phyloP scores from a whole-genome alignment of 2,113 vertebrate genomes.

The Tachysurus vachellii region DNA sequence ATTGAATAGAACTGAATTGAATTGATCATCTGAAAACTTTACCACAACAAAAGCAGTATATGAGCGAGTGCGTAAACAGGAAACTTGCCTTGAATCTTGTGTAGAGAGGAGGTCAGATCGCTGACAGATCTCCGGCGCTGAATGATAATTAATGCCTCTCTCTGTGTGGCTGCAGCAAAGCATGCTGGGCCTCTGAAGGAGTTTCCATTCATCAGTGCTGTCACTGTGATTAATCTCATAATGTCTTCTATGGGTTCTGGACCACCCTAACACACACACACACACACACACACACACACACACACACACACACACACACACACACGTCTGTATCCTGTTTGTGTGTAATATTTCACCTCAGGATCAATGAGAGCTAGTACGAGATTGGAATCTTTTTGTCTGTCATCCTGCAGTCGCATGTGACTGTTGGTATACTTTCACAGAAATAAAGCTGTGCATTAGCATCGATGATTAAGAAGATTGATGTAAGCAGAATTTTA shows the following conservation, averaged over 20 bases:
- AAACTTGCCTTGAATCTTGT: neutral
- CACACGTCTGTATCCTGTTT: neutral
- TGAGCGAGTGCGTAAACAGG: neutral
- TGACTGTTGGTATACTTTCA: too few relatives aligned
- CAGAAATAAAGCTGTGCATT: conserved; percentile 27
- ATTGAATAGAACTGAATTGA: neutral
- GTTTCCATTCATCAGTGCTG: conserved; percentile 55
- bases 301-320: neutral
- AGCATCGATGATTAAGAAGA: conserved; percentile 23
- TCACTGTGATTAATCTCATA: conserved; percentile 52
- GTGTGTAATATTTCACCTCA: conserved; percentile 10
- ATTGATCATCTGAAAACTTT: neutral
- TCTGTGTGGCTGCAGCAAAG: conserved; percentile 41
- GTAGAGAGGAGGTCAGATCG: neutral
- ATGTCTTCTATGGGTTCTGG: conserved; percentile 26
- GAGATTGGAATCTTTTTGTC: neutral
- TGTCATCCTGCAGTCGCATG: too few relatives aligned
- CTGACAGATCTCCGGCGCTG: conserved; percentile 41
- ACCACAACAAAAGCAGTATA: neutral
- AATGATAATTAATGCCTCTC: conserved; percentile 56
- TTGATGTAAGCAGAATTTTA: conserved; percentile 25
- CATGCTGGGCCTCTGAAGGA: conserved; percentile 36
- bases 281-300: conserved; percentile 6
- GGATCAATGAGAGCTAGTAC: neutral
- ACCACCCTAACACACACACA: conserved; percentile 18